These are phyloP conservation scores for Eupithecia vulgata DNA, from an alignment of 2,888 invertebrate species.

Conservation along the genomic window DNA sequence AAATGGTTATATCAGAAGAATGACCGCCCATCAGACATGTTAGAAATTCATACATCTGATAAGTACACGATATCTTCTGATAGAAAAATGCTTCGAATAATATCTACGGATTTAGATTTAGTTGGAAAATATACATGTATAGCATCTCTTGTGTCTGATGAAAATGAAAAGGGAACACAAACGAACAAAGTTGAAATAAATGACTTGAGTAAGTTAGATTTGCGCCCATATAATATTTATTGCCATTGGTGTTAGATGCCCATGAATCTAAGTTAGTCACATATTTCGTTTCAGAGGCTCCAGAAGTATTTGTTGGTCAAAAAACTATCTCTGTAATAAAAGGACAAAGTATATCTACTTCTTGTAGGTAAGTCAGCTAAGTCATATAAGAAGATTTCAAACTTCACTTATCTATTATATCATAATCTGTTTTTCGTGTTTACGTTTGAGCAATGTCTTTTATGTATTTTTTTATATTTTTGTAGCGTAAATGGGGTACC, in stretches of 20 bases:
- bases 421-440: not conserved
- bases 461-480: not conserved
- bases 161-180: constrained; percentile 18
- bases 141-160: constrained; percentile 29
- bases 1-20: constrained; percentile 31
- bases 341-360: not conserved
- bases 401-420: not conserved
- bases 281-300: constrained; percentile 18
- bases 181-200: constrained; percentile 29
- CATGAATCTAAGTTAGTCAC: not conserved
- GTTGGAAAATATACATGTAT: constrained; percentile 37
- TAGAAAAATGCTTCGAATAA: constrained; percentile 20
- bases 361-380: constrained; percentile 21
- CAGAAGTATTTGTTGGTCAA: constrained; percentile 9
- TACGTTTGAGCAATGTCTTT: not conserved
- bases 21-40: not conserved
- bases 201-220: constrained; percentile 31
- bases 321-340: constrained; percentile 13
- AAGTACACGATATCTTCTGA: constrained; percentile 24
- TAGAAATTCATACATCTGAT: constrained; percentile 18
- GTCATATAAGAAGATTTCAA: not conserved
- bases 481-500: constrained; percentile 39
- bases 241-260: too few species aligned
- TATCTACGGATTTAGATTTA: constrained; percentile 23
- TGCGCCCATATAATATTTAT: not conserved